phyloP scores from a whole-genome alignment of 2,888 invertebrate genomes.

The Pyrrhia umbra region DNA sequence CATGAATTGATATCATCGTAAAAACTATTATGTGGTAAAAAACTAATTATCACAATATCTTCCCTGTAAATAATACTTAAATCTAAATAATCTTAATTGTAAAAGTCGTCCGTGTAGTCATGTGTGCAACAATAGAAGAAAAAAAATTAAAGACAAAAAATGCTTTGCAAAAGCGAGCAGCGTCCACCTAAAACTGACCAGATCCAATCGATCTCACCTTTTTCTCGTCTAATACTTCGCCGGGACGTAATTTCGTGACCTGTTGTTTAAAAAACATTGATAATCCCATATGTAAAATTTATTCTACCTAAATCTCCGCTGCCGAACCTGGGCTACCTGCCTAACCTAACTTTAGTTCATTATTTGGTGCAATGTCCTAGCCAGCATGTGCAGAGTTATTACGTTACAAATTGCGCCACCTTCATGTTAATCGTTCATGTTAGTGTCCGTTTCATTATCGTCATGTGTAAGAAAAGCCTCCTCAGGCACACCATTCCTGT shows the following conservation, averaged over 20 bases:
- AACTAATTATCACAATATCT: slow-evolving; percentile 58
- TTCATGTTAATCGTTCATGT: slow-evolving; percentile 83
- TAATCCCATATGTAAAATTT: slow-evolving; percentile 76
- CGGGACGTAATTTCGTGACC: slow-evolving; percentile 98
- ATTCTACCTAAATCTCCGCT: slow-evolving; percentile 84
- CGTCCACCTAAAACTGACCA: slow-evolving; percentile 88
- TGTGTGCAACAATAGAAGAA: slow-evolving; percentile 71
- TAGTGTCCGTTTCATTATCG: slow-evolving; percentile 79
- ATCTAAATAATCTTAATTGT: slow-evolving; percentile 36
- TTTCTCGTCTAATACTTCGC: slow-evolving; percentile 98
- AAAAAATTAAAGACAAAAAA: slow-evolving; percentile 79
- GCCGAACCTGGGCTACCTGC: slow-evolving; percentile 80
- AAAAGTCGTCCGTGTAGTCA: slow-evolving; percentile 67
- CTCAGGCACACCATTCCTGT: slow-evolving; percentile 76
- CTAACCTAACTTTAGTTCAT: slow-evolving; percentile 66
- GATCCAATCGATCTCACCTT: slow-evolving; percentile 94
- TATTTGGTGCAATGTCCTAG: slow-evolving; percentile 83
- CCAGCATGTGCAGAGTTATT: slow-evolving; percentile 87
- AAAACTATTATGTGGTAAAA: slow-evolving; percentile 46
- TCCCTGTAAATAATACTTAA: slow-evolving; percentile 54
- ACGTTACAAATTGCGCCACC: slow-evolving; percentile 80
- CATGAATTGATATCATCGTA: slow-evolving; percentile 29
- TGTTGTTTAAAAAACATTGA: slow-evolving; percentile 89
- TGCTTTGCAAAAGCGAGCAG: slow-evolving; percentile 90
- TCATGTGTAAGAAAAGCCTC: slow-evolving; percentile 76